Evolutionary conservation across 2,888 invertebrate species (phyloP), one percentile per base, ranked within the genome.

Genomic region (Acrobasis repandana): DNA sequence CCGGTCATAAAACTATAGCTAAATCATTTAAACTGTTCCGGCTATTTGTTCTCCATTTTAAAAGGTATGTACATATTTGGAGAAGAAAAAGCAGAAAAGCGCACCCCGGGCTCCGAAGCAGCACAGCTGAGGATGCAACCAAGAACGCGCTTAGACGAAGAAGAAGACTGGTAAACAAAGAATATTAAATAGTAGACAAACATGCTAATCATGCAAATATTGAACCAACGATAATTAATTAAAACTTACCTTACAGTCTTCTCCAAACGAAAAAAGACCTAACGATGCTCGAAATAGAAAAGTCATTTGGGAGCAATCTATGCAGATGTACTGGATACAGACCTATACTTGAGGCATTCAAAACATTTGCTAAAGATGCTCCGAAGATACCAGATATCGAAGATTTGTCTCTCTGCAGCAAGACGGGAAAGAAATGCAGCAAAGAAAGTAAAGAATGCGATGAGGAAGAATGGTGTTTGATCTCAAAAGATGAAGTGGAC

Each of bases 281-380:
- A 43, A 93, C 94, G 6, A 94, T 93, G 93, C 86, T 93, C 43
- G 94, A 95, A 69, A 91, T 96, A 20, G 96, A 96, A 76, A 94
- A 95, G 69, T 93, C 95, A 0, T 95, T 96, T 66, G 95, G 95
- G 1, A 94, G 96, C 52, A 96, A 96, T 69, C 93, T 96, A 38
- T 96, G 96, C 68, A 93, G 96, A 47, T 96, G 96, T 76, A 96
- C 96, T 0, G 96, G 96, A 0, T 96, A 95, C 74, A 90, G 96
- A 10, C 94, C 96, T 0, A 96, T 96, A 58, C 79, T 96, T 49
- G 95, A 96, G 72, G 94, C 96, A 1, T 95, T 96, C 82, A 96
- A 96, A 77, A 93, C 94, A 0, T 94, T 95, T 67, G 95, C 95
- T 0, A 84, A 75, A 4, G 95, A 95, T 70, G 92, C 93, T 11